phyloP scores from a whole-genome alignment of 1,140 invertebrate genomes.

The Drosophila jambulina region DNA sequence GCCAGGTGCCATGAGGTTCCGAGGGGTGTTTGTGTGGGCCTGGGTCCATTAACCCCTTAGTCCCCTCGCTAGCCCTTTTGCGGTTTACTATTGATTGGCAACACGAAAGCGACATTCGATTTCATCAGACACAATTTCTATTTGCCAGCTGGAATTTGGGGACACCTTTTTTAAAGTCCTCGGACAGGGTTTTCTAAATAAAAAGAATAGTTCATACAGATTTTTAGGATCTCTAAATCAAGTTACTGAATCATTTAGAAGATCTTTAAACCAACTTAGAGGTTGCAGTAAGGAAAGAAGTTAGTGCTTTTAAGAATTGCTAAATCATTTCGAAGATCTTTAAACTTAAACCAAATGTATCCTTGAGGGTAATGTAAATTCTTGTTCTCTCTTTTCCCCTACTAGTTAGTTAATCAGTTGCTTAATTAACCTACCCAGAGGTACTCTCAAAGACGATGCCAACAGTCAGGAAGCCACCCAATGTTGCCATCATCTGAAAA shows the following conservation, averaged over 20 bases:
- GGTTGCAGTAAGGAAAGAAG: no score
- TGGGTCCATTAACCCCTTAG: conserved; percentile 11
- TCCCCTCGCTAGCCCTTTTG: neutral
- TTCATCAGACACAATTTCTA: conserved; percentile 3
- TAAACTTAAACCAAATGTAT: no score
- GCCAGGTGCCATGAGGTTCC: conserved; percentile 16
- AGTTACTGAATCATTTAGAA: neutral
- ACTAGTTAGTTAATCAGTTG: no score
- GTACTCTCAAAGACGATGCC: neutral
- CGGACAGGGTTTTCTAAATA: neutral
- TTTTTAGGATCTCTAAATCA: neutral
- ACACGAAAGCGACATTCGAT: conserved; percentile 9
- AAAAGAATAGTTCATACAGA: neutral
- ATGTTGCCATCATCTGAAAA: neutral
- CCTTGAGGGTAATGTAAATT: no score
- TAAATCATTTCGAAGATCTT: no score
- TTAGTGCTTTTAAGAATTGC: no score
- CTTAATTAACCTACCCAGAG: neutral
- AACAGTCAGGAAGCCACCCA: neutral
- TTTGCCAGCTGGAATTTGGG: neutral
- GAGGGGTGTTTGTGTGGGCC: neutral
- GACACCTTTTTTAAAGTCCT: neutral
- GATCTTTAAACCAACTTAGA: no score
- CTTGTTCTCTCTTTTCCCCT: no score
- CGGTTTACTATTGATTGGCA: conserved; percentile 9